phyloP scores from a whole-genome alignment of 92 coral and sea anemone species.

The Epizoanthus scotinus region DNA sequence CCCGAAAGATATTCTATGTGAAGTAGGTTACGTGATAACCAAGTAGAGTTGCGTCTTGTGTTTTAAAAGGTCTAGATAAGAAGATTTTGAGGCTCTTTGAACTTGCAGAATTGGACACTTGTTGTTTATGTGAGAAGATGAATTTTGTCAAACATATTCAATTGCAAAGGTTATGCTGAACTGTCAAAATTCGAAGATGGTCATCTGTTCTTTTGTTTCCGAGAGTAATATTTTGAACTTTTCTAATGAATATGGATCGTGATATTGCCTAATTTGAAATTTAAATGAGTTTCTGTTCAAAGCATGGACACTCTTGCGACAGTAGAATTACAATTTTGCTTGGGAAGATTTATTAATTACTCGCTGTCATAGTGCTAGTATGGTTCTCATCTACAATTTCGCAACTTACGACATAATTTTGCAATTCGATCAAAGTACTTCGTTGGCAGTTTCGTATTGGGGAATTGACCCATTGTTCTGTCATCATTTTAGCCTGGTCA shows the following conservation, averaged over 20 bases:
- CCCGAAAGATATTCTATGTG: background rate
- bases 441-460: no score
- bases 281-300: constrained; percentile 1
- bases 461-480: background rate
- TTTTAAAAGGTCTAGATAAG: no score
- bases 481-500: background rate
- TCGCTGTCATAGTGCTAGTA: no score
- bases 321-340: background rate
- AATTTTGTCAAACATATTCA: background rate
- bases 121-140: background rate
- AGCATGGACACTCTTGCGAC: background rate
- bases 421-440: no score
- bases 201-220: constrained; percentile 37
- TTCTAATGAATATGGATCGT: background rate
- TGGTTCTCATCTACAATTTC: no score
- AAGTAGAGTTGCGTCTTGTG: no score
- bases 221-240: background rate
- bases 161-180: constrained; percentile 18
- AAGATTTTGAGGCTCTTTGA: no score
- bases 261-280: background rate
- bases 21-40: background rate
- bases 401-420: no score
- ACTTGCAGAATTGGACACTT: constrained; percentile 6
- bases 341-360: no score
- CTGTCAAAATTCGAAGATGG: background rate